Evolutionary conservation across 2,113 vertebrate genomes (phyloP).

Genomic region (Bubalus kerabau): DNA sequence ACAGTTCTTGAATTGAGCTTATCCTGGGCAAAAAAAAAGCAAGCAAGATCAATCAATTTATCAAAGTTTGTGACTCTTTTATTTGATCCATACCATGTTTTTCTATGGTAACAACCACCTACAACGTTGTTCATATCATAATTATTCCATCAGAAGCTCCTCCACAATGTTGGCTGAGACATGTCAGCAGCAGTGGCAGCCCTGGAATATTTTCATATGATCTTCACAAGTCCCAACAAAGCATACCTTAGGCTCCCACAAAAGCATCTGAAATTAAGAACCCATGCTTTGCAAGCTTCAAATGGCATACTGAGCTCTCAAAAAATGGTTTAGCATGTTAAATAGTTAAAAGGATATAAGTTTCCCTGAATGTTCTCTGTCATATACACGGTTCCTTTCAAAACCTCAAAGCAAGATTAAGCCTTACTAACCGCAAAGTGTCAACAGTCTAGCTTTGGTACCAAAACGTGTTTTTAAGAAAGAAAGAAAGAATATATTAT

Average conservation of each 20-base stretch:
- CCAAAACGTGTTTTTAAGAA: background rate
- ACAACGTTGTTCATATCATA: background rate
- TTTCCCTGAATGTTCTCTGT: background rate
- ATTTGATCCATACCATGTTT: background rate
- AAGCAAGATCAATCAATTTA: background rate
- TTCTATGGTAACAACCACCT: background rate
- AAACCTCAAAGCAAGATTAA: background rate
- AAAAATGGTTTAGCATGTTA: background rate
- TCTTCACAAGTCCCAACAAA: background rate
- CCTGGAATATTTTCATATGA: background rate
- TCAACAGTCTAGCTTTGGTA: background rate
- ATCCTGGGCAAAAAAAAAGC: background rate
- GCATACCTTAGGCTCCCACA: background rate
- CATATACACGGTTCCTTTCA: background rate
- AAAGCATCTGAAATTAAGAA: background rate
- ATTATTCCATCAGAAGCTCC: background rate
- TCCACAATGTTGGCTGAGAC: background rate
- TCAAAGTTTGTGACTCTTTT: background rate
- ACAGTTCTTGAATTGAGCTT: background rate
- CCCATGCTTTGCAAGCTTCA: background rate
- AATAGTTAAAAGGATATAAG: background rate
- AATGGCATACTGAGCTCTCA: background rate
- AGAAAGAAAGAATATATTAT: background rate
- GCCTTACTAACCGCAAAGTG: background rate
- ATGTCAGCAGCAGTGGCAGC: background rate